A percentile compares a stretch with the other conserved stretches of the same genome.
Conservation (phyloP, 2,888 invertebrate species). For the Himalopsyche japonica region DNA sequence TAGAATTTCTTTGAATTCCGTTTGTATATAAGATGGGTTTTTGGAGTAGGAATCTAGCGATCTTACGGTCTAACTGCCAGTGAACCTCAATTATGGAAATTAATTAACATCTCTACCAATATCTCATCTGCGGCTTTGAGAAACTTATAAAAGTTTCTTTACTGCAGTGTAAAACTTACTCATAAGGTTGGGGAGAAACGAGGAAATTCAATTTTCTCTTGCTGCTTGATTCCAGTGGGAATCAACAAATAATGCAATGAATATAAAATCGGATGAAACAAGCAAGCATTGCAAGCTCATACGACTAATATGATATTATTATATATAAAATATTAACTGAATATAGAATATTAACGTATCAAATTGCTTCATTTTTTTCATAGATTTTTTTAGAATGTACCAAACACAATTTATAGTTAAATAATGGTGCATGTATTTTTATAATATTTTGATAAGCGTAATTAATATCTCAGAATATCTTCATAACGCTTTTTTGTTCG, state of each 20-base stretch:
- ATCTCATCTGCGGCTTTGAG: slow-evolving; percentile 15
- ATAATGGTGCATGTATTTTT: no score
- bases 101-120: slow-evolving; percentile 30
- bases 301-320: no score
- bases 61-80: not conserved
- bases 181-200: not conserved
- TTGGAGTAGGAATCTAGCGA: not conserved
- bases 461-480: no score
- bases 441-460: no score
- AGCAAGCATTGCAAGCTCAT: no score
- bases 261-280: no score
- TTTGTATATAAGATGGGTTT: not conserved
- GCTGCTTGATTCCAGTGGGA: not conserved
- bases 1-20: not conserved
- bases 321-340: no score
- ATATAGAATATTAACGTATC: no score
- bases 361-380: no score
- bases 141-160: not conserved
- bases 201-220: not conserved
- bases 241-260: not conserved
- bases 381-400: no score
- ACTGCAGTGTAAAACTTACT: not conserved
- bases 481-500: no score
- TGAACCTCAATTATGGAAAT: slow-evolving; percentile 30
- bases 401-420: no score